Evolutionary conservation across 2,113 vertebrate genomes (phyloP).

Genomic region (Elanoides forficatus): DNA sequence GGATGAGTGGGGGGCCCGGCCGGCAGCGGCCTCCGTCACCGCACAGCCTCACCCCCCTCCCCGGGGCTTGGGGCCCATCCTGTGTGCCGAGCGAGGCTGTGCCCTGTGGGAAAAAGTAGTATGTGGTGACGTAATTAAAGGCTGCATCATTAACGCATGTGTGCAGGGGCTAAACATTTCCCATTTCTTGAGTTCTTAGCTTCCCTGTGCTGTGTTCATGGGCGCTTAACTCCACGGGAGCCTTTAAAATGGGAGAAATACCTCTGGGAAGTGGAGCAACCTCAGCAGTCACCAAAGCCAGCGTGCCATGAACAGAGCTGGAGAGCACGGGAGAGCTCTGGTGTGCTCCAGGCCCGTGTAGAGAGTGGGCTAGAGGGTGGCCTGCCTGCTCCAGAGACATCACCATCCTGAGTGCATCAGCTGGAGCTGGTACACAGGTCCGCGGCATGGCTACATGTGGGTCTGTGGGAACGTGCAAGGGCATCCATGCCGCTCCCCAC

Average conservation of each 20-base stretch:
- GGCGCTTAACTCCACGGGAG: background rate
- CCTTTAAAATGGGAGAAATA: background rate
- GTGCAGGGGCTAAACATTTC: background rate
- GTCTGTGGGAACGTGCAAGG: fast-evolving
- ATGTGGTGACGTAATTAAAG: slow-evolving; percentile 1
- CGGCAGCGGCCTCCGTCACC: background rate
- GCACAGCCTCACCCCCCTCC: background rate
- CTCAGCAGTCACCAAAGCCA: background rate
- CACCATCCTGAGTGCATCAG: background rate
- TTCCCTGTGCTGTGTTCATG: background rate
- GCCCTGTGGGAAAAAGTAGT: background rate
- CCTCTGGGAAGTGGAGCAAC: background rate
- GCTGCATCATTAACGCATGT: background rate
- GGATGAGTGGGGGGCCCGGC: slow-evolving; percentile 27
- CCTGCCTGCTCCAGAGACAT: background rate
- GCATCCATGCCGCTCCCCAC: background rate
- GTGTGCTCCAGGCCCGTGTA: background rate
- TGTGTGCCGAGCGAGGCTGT: background rate
- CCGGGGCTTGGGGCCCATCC: slow-evolving; percentile 23
- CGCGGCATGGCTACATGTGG: fast-evolving
- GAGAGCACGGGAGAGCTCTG: background rate
- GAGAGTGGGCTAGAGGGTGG: background rate
- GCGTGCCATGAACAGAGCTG: background rate
- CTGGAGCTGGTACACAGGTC: background rate
- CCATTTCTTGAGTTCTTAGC: background rate